Percentiles rank a stretch among this genome's conserved stretches.
Conservation (phyloP, 2,113 vertebrate genomes). For the Nibea albiflora region DNA sequence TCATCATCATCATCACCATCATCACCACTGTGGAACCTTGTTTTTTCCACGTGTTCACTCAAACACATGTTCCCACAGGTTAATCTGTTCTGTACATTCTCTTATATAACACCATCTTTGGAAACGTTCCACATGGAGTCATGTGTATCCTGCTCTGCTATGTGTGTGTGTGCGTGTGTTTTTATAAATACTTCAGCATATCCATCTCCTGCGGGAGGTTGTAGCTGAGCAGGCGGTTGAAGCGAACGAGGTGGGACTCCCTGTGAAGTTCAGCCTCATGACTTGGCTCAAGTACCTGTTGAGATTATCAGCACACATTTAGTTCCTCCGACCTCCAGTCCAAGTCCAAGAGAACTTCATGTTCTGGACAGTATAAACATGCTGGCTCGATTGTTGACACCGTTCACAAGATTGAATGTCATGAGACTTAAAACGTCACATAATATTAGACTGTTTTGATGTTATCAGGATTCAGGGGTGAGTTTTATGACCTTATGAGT, state of each 20-base stretch:
- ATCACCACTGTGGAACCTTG: neutral
- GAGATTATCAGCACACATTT: conserved; percentile 9
- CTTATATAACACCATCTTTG: conserved; percentile 2
- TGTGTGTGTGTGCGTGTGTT: neutral
- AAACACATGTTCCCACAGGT: neutral
- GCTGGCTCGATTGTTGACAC: too few species aligned
- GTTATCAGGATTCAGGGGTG: too few species aligned
- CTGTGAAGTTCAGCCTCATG: conserved; percentile 90
- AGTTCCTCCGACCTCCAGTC: neutral
- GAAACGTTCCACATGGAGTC: neutral
- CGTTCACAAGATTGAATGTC: too few species aligned
- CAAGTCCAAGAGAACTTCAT: too few species aligned
- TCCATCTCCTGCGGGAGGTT: conserved; percentile 92
- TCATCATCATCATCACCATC: too few species aligned
- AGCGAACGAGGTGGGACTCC: conserved; percentile 84
- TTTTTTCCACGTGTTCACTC: neutral
- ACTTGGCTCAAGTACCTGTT: conserved; percentile 94
- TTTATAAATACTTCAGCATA: conserved; percentile 86
- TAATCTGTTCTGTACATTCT: neutral
- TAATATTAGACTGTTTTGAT: too few species aligned
- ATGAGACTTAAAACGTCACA: too few species aligned
- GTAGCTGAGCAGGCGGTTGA: conserved; percentile 88
- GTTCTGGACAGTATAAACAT: too few species aligned
- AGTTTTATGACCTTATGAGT: too few species aligned
- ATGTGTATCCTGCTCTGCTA: neutral